Evolutionary conservation across 2,888 invertebrate species (phyloP), one percentile per base, ranked within the genome.

Genomic region (Romanomermis culicivorax): DNA sequence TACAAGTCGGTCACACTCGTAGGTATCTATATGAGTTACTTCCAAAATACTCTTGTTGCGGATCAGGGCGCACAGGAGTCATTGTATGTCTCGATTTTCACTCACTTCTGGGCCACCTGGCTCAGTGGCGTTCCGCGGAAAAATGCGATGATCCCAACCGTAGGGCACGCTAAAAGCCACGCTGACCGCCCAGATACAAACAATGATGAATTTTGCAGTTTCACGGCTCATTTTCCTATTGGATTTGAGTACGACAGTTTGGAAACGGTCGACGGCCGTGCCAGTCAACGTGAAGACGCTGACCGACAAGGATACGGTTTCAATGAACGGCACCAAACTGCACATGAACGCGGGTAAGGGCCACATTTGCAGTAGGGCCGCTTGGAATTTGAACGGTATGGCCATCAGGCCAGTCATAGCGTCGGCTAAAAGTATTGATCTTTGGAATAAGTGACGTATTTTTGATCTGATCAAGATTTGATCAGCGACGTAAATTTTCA

Each of bases 381-480:
- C 84, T 76, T 85, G 85, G 68, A 85, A 85, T 80, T 85, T 77
- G 74, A 86, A 85, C 60, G 85, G 85, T 68, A 85, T 82, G 58
- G 82, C 80, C 67, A 86, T 84, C 61, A 85, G 74, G 14, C 53
- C 51, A 2, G 51, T 55, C 17, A 54, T 11, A 14, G 42, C 36
- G n/a, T n/a, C n/a, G n/a, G n/a, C n/a, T n/a, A n/a, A n/a, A n/a
- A n/a, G n/a, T n/a, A n/a, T n/a, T n/a, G n/a, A n/a, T n/a, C n/a
- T n/a, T n/a, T n/a, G n/a, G n/a, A n/a, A n/a, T n/a, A n/a, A n/a
- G n/a, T 17, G 42, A n/a, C n/a, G 42, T 42, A n/a, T 42, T 42
- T n/a, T 17, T 17, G n/a, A n/a, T 42, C n/a, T 42, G 17, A 17
- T 17, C n/a, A 42, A 17, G n/a, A 42, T n/a, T 42, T 42, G 17